Evolutionary conservation across 1,140 invertebrate species (phyloP).

Genomic region (Scylla paramamosain): DNA sequence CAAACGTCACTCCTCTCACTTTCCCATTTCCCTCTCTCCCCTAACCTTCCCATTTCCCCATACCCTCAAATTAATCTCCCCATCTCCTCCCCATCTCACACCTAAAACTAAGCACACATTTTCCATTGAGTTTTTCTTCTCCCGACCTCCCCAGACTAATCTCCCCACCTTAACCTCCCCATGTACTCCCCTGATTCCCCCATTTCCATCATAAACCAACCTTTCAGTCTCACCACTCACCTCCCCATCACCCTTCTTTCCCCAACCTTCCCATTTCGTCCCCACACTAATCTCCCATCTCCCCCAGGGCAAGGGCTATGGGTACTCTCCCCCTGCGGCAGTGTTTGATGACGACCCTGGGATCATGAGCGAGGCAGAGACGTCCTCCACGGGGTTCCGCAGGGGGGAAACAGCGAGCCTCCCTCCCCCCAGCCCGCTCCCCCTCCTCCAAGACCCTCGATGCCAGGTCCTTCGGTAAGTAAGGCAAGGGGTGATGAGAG

Average conservation of each 20-base stretch:
- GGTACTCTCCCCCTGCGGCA: conserved; percentile 66
- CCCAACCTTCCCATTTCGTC: background rate
- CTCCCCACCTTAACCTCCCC: background rate
- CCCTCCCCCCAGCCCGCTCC: conserved; percentile 94
- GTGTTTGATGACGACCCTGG: conserved; percentile 93
- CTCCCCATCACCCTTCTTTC: background rate
- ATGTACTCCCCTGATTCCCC: background rate
- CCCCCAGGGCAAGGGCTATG: conserved; percentile 66
- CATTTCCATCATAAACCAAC: background rate
- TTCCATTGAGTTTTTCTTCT: background rate
- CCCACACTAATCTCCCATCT: background rate
- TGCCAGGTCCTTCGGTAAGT: conserved; percentile 65
- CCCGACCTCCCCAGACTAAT: background rate
- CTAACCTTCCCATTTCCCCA: background rate
- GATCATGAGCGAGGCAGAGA: conserved; percentile 98
- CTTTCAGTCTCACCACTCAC: background rate
- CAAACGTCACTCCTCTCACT: background rate
- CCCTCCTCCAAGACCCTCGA: conserved; percentile 84
- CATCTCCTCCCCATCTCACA: background rate
- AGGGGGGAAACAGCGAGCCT: conserved; percentile 94
- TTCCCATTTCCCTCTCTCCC: background rate
- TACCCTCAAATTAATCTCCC: background rate
- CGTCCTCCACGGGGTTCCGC: conserved; percentile 92
- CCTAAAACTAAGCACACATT: no score
- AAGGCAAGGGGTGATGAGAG: background rate